Percentiles rank a stretch among this genome's conserved stretches.
These are phyloP conservation scores for Metridium senile DNA, from an alignment of 92 coral and sea anemone species.

Conservation along the genomic window DNA sequence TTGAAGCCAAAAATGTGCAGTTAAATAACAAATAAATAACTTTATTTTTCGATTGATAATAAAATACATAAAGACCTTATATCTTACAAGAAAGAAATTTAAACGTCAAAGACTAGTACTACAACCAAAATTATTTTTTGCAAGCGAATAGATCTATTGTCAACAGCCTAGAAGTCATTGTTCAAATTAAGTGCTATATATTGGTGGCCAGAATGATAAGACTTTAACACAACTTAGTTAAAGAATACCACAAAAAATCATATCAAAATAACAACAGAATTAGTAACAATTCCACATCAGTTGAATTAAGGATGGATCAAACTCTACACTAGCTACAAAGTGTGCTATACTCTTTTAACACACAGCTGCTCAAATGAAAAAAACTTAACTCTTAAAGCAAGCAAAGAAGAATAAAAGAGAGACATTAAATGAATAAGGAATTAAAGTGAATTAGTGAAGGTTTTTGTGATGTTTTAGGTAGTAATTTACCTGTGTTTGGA, in stretches of 20 bases:
- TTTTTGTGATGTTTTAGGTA: background rate
- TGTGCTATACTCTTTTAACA: background rate
- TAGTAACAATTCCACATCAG: background rate
- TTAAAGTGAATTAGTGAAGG: background rate
- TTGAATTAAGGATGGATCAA: background rate
- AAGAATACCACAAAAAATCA: background rate
- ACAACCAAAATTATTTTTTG: no score
- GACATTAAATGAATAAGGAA: background rate
- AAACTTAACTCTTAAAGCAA: background rate
- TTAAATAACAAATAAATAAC: no score
- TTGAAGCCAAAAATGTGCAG: no score
- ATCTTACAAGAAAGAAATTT: no score
- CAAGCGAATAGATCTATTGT: background rate
- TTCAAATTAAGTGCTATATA: background rate
- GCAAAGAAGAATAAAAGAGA: background rate
- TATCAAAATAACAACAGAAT: background rate
- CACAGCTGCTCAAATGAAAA: constrained; percentile 1
- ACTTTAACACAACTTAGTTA: background rate
- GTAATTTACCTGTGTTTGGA: background rate
- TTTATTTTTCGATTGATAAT: no score
- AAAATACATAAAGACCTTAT: no score
- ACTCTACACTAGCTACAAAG: background rate
- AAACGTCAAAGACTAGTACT: no score
- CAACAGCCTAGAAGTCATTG: background rate
- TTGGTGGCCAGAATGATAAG: background rate